A percentile compares a stretch with the other conserved stretches of the same genome.
These are phyloP conservation scores for Planiliza haematocheilus DNA, from an alignment of 2,113 vertebrate species.

Conservation along the genomic window DNA sequence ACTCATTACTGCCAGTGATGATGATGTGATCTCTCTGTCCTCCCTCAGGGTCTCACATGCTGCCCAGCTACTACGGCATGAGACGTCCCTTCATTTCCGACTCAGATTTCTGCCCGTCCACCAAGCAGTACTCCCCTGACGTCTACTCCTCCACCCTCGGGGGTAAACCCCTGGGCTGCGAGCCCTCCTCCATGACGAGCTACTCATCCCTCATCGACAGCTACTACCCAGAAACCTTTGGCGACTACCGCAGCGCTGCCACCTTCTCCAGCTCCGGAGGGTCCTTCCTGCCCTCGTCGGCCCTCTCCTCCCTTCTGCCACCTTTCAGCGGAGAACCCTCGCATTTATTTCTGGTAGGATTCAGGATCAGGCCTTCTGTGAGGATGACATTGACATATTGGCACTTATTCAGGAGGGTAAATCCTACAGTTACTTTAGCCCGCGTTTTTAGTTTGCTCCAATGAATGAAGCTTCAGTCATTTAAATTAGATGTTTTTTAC, in stretches of 20 bases:
- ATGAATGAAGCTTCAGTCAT: too few relatives aligned
- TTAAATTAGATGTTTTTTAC: too few relatives aligned
- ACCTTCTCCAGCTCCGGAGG: slow-evolving; percentile 78
- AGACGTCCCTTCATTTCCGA: slow-evolving; percentile 89
- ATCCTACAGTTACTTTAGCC: too few relatives aligned
- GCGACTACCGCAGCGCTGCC: slow-evolving; percentile 84
- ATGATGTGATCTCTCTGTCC: not conserved
- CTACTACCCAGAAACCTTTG: slow-evolving; percentile 86
- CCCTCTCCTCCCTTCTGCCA: slow-evolving; percentile 86
- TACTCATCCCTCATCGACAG: slow-evolving; percentile 88
- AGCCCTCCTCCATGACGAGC: slow-evolving; percentile 80
- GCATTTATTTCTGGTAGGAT: slow-evolving; percentile 86
- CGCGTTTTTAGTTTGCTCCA: too few relatives aligned
- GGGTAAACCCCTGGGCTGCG: slow-evolving; percentile 87
- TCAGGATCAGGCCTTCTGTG: not conserved
- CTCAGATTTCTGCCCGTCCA: slow-evolving; percentile 85
- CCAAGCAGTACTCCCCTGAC: slow-evolving; percentile 87
- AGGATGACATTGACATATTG: not conserved
- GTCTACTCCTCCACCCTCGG: slow-evolving; percentile 79
- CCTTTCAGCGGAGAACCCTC: slow-evolving; percentile 87
- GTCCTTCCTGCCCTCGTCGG: slow-evolving; percentile 83
- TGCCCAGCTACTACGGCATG: slow-evolving; percentile 86
- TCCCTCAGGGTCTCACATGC: slow-evolving; percentile 85
- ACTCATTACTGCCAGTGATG: not conserved
- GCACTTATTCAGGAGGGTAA: too few relatives aligned